Evolutionary conservation across 2,888 invertebrate species (phyloP).

Genomic region (Trissonchulus sp.): DNA sequence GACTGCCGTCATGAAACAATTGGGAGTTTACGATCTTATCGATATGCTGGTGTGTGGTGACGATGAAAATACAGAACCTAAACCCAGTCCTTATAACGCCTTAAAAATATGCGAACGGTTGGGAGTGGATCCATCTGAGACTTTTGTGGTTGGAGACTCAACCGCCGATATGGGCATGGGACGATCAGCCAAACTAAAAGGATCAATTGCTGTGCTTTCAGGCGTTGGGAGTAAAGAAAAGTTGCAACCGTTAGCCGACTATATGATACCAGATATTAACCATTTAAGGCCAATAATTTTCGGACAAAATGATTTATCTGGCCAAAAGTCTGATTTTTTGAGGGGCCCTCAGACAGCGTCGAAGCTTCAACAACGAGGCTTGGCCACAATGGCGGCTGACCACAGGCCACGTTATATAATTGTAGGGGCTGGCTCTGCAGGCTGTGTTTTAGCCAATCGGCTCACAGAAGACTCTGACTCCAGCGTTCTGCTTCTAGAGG

Average conservation of each 20-base stretch:
- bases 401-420: slow-evolving; percentile 47
- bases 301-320: not conserved
- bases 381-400: not conserved
- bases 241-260: slow-evolving; percentile 42
- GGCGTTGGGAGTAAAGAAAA: slow-evolving; percentile 43
- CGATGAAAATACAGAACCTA: slow-evolving; percentile 53
- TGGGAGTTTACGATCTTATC: slow-evolving; percentile 35
- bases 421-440: slow-evolving; percentile 59
- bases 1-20: not conserved
- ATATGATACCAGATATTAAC: slow-evolving; percentile 41
- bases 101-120: slow-evolving; percentile 34
- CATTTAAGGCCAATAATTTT: slow-evolving; percentile 26
- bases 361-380: not conserved
- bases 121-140: slow-evolving; percentile 38
- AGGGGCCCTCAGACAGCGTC: not conserved
- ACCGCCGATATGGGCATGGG: slow-evolving; percentile 56
- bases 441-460: slow-evolving; percentile 58
- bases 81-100: slow-evolving; percentile 55
- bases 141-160: slow-evolving; percentile 57
- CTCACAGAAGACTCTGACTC: slow-evolving; percentile 52
- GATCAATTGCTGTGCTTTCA: slow-evolving; percentile 55
- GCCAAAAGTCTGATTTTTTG: not conserved
- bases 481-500: slow-evolving; percentile 55
- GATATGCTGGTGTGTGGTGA: slow-evolving; percentile 56
- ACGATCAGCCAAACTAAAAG: slow-evolving; percentile 53